Evolutionary conservation across 2,888 invertebrate genomes (phyloP), one percentile per base, ranked within the genome.

Genomic region (Glyphotaelius pellucidus): DNA sequence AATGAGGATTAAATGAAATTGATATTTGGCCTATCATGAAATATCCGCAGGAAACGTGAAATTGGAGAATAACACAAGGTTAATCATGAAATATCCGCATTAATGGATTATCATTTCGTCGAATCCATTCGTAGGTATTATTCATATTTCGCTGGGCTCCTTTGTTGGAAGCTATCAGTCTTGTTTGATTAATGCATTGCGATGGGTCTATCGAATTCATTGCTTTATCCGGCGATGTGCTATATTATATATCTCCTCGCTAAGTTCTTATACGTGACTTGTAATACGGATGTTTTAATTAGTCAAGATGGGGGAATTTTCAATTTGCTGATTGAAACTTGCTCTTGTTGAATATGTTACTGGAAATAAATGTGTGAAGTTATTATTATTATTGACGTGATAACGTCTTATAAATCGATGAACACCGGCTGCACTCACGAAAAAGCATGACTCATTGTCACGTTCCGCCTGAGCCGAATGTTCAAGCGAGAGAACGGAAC

Each of bases 161-260:
- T 86, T 86, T 86, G 42, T 42, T 42, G 47, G 86, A 86, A 86
- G 35, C 86, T n/a, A 86, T 86, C 86, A 86, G 86, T 86, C 42
- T 86, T 47, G 30, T 86, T 47, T 86, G 86, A 86, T 86, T 86
- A 86, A 86, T 86, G 86, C 86, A 86, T 14, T 25, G 47, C 30
- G 86, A 35, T 25, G 42, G 86, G 86, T 9, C 42, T 86, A 86
- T 83, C 42, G 42, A 14, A 86, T n/a, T 85, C 42, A 35, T 85
- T 42, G 19, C 32, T 42, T 14, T 42, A 38, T 85, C 85, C 19
- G 42, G 32, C 35, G 19, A 85, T 42, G 38, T 12, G 42, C 42
- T 42, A 12, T 86, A 4, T 25, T 1, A 67, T 67, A 12, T 47
- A 86, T 86, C 38, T 86, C 86, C 30, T 25, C 86, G n/a, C 42